Percentiles rank a stretch among this genome's conserved stretches.
Evolutionary conservation across 2,888 invertebrate species (phyloP).

Genomic region (Ecliptopera silaceata): DNA sequence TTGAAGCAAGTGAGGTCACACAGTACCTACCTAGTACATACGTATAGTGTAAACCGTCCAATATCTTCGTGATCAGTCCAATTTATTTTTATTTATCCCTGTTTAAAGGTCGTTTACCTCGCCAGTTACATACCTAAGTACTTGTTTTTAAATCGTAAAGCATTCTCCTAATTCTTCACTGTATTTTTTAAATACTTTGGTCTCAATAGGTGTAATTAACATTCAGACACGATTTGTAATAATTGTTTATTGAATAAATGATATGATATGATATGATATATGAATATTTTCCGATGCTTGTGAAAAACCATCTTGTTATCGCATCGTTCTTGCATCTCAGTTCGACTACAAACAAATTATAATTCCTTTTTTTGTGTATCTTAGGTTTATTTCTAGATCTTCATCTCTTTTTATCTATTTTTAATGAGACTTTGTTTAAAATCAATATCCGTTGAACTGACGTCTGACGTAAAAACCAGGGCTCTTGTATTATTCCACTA

Average conservation of each 20-base stretch:
- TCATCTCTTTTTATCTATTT: neutral
- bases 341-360: too few relatives aligned
- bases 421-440: neutral
- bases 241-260: too few relatives aligned
- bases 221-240: too few relatives aligned
- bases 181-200: too few relatives aligned
- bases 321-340: too few relatives aligned
- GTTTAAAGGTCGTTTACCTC: conserved; percentile 23
- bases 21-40: neutral
- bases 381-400: too few relatives aligned
- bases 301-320: too few relatives aligned
- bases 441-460: neutral
- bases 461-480: conserved; percentile 1
- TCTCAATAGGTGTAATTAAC: too few relatives aligned
- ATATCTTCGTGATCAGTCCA: conserved; percentile 18
- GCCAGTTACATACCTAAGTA: neutral
- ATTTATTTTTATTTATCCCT: conserved; percentile 21
- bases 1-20: neutral
- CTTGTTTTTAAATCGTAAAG: neutral
- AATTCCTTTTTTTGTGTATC: too few relatives aligned
- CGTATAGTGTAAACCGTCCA: conserved; percentile 7
- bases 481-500: conserved; percentile 14
- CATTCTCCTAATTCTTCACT: conserved; percentile 1
- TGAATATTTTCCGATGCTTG: too few relatives aligned
- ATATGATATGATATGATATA: too few relatives aligned